Conservation (phyloP, 2,888 invertebrate genomes). For the Athalia cordata region DNA sequence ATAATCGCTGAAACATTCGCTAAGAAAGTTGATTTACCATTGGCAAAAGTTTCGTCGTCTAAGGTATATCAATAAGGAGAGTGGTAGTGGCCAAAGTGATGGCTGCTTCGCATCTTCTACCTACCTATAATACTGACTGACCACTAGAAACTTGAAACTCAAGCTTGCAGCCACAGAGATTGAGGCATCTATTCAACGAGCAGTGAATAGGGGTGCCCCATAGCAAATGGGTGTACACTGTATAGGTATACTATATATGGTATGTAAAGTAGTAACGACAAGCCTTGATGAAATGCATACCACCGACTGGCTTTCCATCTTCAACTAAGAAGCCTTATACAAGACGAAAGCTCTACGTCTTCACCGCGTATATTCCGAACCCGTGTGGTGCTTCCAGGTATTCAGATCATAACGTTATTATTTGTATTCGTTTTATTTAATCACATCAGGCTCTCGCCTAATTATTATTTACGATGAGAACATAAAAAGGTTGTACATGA, state of each 20-base stretch:
- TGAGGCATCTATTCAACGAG: constrained; percentile 50
- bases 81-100: too few species aligned
- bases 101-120: too few species aligned
- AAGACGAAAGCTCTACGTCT: neutral
- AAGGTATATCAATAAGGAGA: too few species aligned
- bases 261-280: constrained; percentile 53
- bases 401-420: too few species aligned
- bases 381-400: too few species aligned
- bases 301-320: constrained; percentile 12
- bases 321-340: constrained; percentile 49
- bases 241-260: constrained; percentile 39
- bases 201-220: constrained; percentile 34
- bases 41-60: too few species aligned
- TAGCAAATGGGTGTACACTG: constrained; percentile 15
- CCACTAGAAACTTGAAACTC: constrained; percentile 27
- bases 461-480: neutral
- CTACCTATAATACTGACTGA: neutral
- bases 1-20: too few species aligned
- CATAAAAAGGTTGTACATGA: too few species aligned
- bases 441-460: too few species aligned
- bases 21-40: too few species aligned
- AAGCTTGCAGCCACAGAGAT: constrained; percentile 48
- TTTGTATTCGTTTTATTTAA: too few species aligned
- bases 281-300: constrained; percentile 65
- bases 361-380: too few species aligned